Base-by-base conservation (phyloP, 2,113 vertebrate genomes). In the Menidia beryllina region DNA sequence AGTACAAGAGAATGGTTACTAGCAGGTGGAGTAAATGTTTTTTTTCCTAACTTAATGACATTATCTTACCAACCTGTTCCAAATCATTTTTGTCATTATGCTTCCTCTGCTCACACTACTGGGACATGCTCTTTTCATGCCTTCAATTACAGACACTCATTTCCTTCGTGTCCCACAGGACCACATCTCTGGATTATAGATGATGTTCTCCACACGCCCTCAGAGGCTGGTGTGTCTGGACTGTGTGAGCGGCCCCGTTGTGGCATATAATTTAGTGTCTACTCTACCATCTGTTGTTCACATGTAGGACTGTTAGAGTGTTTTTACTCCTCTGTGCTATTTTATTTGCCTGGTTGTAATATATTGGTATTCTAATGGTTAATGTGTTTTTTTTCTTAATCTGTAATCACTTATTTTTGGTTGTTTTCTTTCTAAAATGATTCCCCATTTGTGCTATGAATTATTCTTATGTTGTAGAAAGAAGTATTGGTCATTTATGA, bases 171-270 rank as follows among this genome's bases (percentile, higher is more conserved):
- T 88, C 85, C 67, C 74, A 36, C 34, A 52, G 69, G 80, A 43
- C 66, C 62, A 74, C 81, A 84, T 89, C 75, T 88, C 75, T 85
- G 75, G 67, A 82, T 90, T 84, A 83, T 82, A 72, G 65, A 87
- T 85, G 74, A 85, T 69, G 52, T 59, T 64, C 62, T 23, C 71
- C 82, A 77, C 73, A 77, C 63, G 58, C 30, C 49, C 43, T 79
- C 61, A 58, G 56, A 79, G 75, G 52, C 59, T 50, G 49, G 54
- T 72, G 71, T 68, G 65, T 69, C 76, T 84, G 75, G 59, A 72
- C 63, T 62, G 30, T 66, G 69, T 72, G 74, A 73, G 60, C 20
- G 61, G 56, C 45, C 67, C 17, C 5, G 23, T 69, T 41, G 56
- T 45, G 20, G 73, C 30, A 63, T 62, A 53, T 58, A 2, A 51